Conservation (phyloP, 2,888 invertebrate species). For the Drosophila macrospina region DNA sequence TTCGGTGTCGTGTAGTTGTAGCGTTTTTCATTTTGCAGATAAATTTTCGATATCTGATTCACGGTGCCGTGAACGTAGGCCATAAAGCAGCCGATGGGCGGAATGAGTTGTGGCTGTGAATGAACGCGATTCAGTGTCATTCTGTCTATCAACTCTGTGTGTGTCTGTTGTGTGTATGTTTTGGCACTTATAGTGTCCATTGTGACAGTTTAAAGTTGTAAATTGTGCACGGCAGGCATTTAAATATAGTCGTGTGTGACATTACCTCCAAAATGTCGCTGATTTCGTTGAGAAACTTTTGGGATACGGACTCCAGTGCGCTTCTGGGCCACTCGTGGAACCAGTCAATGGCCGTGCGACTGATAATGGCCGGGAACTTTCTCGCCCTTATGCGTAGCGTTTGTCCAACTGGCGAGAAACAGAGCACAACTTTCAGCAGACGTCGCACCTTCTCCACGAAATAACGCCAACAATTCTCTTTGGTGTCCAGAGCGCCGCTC, state of each 20-base stretch:
- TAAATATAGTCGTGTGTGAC: slow-evolving; percentile 42
- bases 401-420: slow-evolving; percentile 97
- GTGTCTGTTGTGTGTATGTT: slow-evolving; percentile 6
- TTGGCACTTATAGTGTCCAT: slow-evolving; percentile 42
- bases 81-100: slow-evolving; percentile 94
- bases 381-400: slow-evolving; percentile 94
- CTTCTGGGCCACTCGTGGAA: slow-evolving; percentile 98
- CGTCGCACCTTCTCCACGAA: slow-evolving; percentile 95
- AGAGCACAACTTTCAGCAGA: slow-evolving; percentile 93
- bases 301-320: slow-evolving; percentile 95
- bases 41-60: slow-evolving; percentile 93
- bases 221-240: slow-evolving; percentile 45
- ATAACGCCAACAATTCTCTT: slow-evolving; percentile 98
- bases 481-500: slow-evolving; percentile 92
- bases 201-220: slow-evolving; percentile 62
- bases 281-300: slow-evolving; percentile 92
- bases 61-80: slow-evolving; percentile 96
- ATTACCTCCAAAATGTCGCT: slow-evolving; percentile 90
- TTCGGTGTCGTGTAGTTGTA: slow-evolving; percentile 99
- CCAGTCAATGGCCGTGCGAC: slow-evolving; percentile 97
- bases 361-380: slow-evolving; percentile 97
- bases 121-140: slow-evolving; percentile 33
- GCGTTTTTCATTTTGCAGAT: slow-evolving; percentile 93
- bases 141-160: slow-evolving; percentile 14
- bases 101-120: slow-evolving; percentile 87